Evolutionary conservation across 2,888 invertebrate species (phyloP), one percentile per base, ranked within the genome.

Genomic region (Aplocera efformata): DNA sequence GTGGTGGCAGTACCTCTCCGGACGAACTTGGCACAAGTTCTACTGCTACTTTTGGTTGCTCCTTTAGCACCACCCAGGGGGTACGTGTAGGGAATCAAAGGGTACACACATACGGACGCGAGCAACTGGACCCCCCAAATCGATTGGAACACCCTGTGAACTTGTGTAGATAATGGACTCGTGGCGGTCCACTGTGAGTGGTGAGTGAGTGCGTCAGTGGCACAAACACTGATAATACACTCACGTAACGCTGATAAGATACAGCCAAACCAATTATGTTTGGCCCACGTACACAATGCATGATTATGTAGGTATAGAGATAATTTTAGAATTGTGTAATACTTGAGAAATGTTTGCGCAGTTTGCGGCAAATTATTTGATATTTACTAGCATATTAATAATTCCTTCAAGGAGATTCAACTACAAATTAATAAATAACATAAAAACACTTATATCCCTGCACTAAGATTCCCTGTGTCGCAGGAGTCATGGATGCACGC

Each of bases 181-280:
- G 48, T 29, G 41, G 36, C 28, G 44, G 56, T 33, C 60, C 57
- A 47, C 25, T 49, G 32, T 40, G 33, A 50, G 31, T 51, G 50
- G 58, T 36, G 30, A 30, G 30, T 30, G 37, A 45, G 44, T 53
- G 50, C 69, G 70, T 66, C 67, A 69, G 42, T 55, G 46, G 60
- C 61, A n/a, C n/a, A 63, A 70, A 63, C 67, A 60, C 39, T 54
- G 76, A 76, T 77, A 77, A 76, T 60, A 39, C 41, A 50, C 44
- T 46, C 61, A 66, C 53, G 60, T 63, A 66, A 51, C 42, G 36
- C 35, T 69, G 78, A 78, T 76, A 75, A 76, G 75, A 74, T 69
- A 71, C 28, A 33, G 42, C 42, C 63, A 70, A 66, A 62, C 72
- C 72, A 74, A 74, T 75, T 68, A 67, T 46, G 45, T 28, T 24